Evolutionary conservation across 2,797 vertebrate species (phyloP).

Genomic region (Peromyscus eremicus): DNA sequence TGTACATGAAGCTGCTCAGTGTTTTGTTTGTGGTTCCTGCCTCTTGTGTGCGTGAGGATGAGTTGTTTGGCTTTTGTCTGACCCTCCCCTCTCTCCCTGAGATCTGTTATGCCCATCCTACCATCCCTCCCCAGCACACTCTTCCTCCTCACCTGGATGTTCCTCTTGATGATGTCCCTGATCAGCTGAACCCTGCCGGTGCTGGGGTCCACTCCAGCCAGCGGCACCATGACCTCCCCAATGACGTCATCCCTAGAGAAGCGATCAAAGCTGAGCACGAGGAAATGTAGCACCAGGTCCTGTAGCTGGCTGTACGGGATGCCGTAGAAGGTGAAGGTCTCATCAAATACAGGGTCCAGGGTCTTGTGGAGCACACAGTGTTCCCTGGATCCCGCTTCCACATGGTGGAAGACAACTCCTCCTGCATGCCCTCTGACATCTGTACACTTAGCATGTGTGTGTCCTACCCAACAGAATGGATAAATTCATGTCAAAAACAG

Average conservation of each 20-base stretch:
- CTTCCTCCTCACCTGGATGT: conserved; percentile 92
- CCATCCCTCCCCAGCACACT: neutral
- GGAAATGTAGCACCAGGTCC: conserved; percentile 97
- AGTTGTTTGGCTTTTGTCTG: neutral
- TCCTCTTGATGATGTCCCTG: conserved; percentile 96
- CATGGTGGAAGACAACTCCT: neutral
- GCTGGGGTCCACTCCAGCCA: conserved; percentile 96
- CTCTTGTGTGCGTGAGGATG: neutral
- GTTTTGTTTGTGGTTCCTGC: neutral
- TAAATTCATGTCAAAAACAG: neutral
- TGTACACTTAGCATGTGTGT: neutral
- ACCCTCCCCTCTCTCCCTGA: no score
- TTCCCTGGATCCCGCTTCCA: neutral
- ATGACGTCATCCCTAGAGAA: conserved; percentile 97
- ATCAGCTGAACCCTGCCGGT: conserved; percentile 96
- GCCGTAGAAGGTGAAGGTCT: conserved; percentile 99
- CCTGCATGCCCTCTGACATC: neutral
- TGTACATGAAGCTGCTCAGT: neutral
- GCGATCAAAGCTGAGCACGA: conserved; percentile 97
- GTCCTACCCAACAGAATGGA: neutral
- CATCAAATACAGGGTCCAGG: conserved; percentile 95
- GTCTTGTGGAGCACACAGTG: conserved; percentile 95
- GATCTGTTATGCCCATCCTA: no score
- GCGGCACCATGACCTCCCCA: conserved; percentile 96
- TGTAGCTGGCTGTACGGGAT: conserved; percentile 96